These are phyloP conservation scores for Galendromus occidentalis DNA, from an alignment of 1,140 invertebrate genomes.

Conservation along the genomic window DNA sequence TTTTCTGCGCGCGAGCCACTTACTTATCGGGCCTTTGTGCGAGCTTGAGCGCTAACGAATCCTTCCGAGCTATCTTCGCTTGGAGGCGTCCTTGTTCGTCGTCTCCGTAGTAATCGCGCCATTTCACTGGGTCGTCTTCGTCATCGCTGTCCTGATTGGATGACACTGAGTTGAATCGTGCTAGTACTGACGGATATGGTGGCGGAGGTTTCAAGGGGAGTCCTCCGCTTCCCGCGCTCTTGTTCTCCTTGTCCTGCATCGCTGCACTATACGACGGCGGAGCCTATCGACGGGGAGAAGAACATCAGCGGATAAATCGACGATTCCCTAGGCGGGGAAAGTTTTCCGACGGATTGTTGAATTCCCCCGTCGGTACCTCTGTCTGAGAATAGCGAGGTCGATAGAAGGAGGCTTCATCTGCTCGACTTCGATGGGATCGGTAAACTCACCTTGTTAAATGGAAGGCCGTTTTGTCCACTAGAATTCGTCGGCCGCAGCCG, in stretches of 20 bases:
- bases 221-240: background rate
- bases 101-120: constrained; percentile 23
- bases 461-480: background rate
- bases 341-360: too few relatives aligned
- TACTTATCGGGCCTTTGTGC: constrained; percentile 54
- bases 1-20: too few relatives aligned
- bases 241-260: constrained; percentile 10
- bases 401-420: background rate
- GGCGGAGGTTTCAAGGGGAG: constrained; percentile 1
- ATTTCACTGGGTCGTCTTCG: constrained; percentile 19
- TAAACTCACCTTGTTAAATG: background rate
- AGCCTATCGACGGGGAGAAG: background rate
- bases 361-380: too few relatives aligned
- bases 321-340: too few relatives aligned
- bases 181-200: background rate
- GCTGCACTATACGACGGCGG: constrained; percentile 7
- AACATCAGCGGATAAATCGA: too few relatives aligned
- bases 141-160: constrained; percentile 15
- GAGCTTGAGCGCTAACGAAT: constrained; percentile 82
- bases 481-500: constrained; percentile 5
- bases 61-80: constrained; percentile 77
- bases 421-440: background rate
- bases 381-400: too few relatives aligned
- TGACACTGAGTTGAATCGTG: constrained; percentile 1
- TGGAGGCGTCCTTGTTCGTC: constrained; percentile 40